A percentile compares a stretch with the other conserved stretches of the same genome.
Conservation (phyloP, 2,113 vertebrate species). For the Sorex fumeus region DNA sequence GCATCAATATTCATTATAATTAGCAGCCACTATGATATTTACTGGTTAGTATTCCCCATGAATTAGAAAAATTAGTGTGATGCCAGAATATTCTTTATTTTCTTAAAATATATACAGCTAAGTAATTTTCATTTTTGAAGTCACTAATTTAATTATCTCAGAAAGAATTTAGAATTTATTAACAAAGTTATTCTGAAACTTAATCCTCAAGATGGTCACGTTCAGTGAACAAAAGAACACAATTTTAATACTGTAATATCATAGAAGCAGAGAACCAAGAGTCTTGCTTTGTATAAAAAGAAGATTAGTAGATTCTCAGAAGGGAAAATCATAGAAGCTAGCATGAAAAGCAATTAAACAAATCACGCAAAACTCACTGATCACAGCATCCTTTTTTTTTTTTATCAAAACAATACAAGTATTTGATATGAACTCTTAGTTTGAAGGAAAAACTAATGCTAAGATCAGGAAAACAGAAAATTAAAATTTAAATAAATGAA, state of each 20-base stretch:
- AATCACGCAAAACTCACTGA: neutral
- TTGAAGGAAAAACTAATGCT: neutral
- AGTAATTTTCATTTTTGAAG: conserved; percentile 36
- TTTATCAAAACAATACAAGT: neutral
- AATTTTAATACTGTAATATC: conserved; percentile 38
- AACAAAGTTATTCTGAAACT: conserved; percentile 16
- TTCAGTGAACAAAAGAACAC: neutral
- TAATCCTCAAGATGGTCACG: conserved; percentile 9
- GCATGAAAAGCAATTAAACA: conserved; percentile 57
- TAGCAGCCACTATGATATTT: neutral
- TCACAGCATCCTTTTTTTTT: neutral
- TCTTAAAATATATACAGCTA: conserved; percentile 28
- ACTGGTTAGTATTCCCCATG: neutral
- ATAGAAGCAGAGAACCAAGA: neutral
- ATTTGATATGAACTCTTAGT: neutral
- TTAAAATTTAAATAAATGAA: conserved; percentile 8
- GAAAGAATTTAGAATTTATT: conserved; percentile 52
- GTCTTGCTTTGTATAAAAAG: neutral
- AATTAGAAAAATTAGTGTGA: neutral
- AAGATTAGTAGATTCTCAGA: conserved; percentile 57
- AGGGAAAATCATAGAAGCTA: neutral
- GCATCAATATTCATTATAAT: neutral
- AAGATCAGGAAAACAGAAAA: conserved; percentile 57
- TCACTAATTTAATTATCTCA: conserved; percentile 29
- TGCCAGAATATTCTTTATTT: neutral